Percentiles rank a stretch among this genome's conserved stretches.
Conservation (phyloP, 2,888 invertebrate genomes). For the Trissolcus brochymenae region DNA sequence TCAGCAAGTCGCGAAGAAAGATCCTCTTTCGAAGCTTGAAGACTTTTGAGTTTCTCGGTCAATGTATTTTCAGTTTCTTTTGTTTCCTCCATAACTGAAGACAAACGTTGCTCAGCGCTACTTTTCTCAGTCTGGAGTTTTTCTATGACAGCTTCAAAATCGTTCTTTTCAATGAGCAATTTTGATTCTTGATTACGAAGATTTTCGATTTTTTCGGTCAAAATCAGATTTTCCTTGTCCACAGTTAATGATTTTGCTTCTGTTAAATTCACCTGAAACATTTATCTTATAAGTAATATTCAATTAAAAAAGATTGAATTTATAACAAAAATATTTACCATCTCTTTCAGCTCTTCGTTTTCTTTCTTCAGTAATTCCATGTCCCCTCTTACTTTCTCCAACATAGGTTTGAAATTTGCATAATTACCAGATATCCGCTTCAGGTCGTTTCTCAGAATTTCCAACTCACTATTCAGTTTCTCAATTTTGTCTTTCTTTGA, state of each 20-base stretch:
- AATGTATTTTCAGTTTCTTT: neutral
- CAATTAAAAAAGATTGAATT: neutral
- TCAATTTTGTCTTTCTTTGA: constrained; percentile 57
- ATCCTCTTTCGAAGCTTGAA: too few species aligned
- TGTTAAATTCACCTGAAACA: constrained; percentile 1
- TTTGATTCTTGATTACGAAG: constrained; percentile 27
- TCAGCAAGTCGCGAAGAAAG: too few species aligned
- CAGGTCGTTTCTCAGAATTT: constrained; percentile 61
- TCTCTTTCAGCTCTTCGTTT: constrained; percentile 58
- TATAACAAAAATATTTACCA: constrained; percentile 25
- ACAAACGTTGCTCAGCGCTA: constrained; percentile 50
- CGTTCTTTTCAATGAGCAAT: constrained; percentile 11
- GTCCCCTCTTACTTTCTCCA: constrained; percentile 60
- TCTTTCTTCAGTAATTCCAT: constrained; percentile 60
- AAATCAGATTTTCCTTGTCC: neutral
- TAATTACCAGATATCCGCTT: constrained; percentile 55
- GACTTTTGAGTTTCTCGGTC: too few species aligned
- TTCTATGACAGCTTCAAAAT: constrained; percentile 32
- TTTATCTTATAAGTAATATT: neutral
- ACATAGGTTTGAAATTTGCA: constrained; percentile 15
- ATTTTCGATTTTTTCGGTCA: constrained; percentile 1
- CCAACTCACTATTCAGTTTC: constrained; percentile 61
- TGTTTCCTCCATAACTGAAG: too few species aligned
- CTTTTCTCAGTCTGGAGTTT: constrained; percentile 59
- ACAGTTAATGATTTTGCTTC: neutral